phyloP scores from a whole-genome alignment of 1,140 invertebrate genomes.

The Drosophila rhopaloa region DNA sequence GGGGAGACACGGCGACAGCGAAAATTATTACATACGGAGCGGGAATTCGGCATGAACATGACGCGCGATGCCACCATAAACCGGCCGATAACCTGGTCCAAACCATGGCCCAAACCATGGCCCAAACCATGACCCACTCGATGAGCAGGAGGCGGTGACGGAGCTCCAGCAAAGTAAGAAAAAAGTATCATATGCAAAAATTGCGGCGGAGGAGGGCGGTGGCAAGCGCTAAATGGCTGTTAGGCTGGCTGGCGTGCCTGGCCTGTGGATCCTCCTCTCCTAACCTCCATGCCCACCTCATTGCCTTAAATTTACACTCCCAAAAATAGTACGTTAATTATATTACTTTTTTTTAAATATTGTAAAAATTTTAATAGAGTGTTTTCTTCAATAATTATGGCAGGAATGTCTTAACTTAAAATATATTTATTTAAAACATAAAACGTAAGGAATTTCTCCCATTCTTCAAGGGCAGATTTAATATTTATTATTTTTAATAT shows the following conservation, averaged over 20 bases:
- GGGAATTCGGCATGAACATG: slow-evolving; percentile 79
- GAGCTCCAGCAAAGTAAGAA: slow-evolving; percentile 8
- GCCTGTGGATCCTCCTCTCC: slow-evolving; percentile 33
- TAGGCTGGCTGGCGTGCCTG: slow-evolving; percentile 49
- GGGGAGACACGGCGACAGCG: slow-evolving; percentile 52
- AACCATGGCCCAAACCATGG: slow-evolving; percentile 47
- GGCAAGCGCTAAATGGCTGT: slow-evolving; percentile 69
- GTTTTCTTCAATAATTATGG: too few relatives aligned
- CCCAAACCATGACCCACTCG: slow-evolving; percentile 57
- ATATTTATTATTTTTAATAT: too few relatives aligned
- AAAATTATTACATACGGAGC: slow-evolving; percentile 71
- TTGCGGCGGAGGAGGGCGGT: slow-evolving; percentile 26
- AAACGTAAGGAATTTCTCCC: too few relatives aligned
- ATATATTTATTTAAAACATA: too few relatives aligned
- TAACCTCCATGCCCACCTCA: slow-evolving; percentile 11
- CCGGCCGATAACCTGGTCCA: slow-evolving; percentile 67
- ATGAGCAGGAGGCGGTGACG: slow-evolving; percentile 17
- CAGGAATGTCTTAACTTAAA: too few relatives aligned
- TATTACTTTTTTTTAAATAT: not conserved
- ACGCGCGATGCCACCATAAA: slow-evolving; percentile 79
- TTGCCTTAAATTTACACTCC: slow-evolving; percentile 1
- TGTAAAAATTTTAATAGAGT: too few relatives aligned
- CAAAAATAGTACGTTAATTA: not conserved
- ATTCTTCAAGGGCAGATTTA: too few relatives aligned
- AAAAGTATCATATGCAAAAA: slow-evolving; percentile 71